These are phyloP conservation scores for Melanerpes formicivorus DNA, from an alignment of 2,113 vertebrate genomes.

Conservation along the genomic window DNA sequence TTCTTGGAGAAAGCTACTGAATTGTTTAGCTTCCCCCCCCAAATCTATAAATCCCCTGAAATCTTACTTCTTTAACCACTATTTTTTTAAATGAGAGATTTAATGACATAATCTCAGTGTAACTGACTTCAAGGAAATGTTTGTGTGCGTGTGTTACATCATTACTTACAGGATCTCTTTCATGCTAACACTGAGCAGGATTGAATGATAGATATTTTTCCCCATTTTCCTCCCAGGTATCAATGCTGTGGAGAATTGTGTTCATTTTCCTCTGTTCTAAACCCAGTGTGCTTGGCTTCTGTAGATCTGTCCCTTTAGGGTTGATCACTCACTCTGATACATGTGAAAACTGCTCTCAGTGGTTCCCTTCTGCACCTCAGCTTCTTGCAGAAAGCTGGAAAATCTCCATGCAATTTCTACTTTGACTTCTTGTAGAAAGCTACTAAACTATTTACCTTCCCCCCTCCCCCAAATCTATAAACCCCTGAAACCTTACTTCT, in stretches of 20 bases:
- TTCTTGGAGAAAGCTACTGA: not conserved
- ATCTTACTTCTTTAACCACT: not conserved
- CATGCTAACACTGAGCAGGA: not conserved
- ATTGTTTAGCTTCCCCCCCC: not conserved
- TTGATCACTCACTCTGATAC: not conserved
- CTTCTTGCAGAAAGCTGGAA: not conserved
- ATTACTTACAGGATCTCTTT: no score
- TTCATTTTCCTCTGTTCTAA: not conserved
- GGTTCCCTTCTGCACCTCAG: not conserved
- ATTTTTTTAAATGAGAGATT: not conserved
- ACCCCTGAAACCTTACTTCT: not conserved
- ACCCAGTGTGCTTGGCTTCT: not conserved
- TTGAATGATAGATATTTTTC: not conserved
- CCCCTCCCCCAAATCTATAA: not conserved
- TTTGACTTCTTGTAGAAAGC: not conserved
- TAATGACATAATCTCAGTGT: not conserved
- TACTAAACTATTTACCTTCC: not conserved
- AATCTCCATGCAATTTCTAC: not conserved
- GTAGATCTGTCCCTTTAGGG: accelerated
- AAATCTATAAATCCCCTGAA: not conserved
- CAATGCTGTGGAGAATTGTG: accelerated
- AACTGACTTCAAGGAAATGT: not conserved
- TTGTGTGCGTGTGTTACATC: accelerated
- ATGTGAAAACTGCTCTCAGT: not conserved
- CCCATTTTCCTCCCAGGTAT: not conserved